Conservation (phyloP, 2,797 vertebrate genomes). For the Neoniphon sammara region DNA sequence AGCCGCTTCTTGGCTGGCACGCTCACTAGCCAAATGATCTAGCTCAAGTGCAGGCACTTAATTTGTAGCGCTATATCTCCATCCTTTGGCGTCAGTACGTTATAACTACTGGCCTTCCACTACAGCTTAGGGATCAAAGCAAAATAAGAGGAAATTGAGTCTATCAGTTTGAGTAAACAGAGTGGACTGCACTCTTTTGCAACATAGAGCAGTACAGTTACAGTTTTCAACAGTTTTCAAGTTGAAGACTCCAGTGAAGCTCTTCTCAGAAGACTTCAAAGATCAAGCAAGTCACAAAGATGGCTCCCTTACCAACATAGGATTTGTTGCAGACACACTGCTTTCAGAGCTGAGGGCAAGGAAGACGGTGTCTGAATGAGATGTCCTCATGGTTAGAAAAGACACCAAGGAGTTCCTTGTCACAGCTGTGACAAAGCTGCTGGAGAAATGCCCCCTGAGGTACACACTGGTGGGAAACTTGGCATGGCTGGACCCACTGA, state of each 20-base stretch:
- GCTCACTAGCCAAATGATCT: no score
- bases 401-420: slow-evolving; percentile 22
- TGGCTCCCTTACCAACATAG: slow-evolving; percentile 6
- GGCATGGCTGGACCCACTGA: slow-evolving; percentile 27
- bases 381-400: slow-evolving; percentile 10
- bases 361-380: slow-evolving; percentile 16
- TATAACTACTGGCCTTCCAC: no score
- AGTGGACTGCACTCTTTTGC: no score
- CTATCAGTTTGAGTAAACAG: no score
- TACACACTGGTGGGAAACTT: slow-evolving; percentile 26
- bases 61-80: no score
- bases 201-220: neutral
- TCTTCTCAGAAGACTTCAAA: slow-evolving; percentile 35
- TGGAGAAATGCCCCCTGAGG: slow-evolving; percentile 27
- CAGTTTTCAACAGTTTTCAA: no score
- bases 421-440: slow-evolving; percentile 31
- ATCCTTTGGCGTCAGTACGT: no score
- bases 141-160: no score
- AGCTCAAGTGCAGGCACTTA: no score
- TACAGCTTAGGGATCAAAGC: no score
- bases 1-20: no score
- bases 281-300: slow-evolving; percentile 25
- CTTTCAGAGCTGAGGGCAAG: slow-evolving; percentile 6
- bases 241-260: slow-evolving; percentile 23
- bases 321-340: slow-evolving; percentile 16